These are phyloP conservation scores for Anguilla megastoma DNA, from an alignment of 2,797 vertebrate genomes.

Conservation along the genomic window DNA sequence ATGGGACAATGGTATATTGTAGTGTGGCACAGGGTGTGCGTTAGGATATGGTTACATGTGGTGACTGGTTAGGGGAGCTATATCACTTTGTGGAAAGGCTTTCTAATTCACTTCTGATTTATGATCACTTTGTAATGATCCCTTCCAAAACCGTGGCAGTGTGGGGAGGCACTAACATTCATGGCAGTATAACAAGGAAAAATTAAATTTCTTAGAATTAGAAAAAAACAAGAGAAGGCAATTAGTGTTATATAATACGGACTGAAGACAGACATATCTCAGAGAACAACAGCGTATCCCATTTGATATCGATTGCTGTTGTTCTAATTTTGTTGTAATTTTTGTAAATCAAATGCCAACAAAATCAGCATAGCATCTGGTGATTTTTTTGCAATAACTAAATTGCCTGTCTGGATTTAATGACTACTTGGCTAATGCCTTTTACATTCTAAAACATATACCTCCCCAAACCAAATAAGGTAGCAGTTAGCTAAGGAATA, in stretches of 20 bases:
- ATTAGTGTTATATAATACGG: slow-evolving; percentile 14
- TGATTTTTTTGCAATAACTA: not conserved
- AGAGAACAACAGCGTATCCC: not conserved
- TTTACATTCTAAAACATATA: not conserved
- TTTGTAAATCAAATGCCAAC: not conserved
- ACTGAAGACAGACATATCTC: not conserved
- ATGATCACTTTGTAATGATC: slow-evolving; percentile 33
- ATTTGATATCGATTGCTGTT: slow-evolving; percentile 12
- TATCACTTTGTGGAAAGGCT: not conserved
- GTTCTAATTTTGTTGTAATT: slow-evolving; percentile 17
- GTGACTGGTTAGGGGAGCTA: slow-evolving; percentile 1
- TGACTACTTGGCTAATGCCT: not conserved
- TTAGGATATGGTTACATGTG: slow-evolving; percentile 18
- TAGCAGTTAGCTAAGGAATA: not conserved
- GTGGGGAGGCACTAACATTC: slow-evolving; percentile 14
- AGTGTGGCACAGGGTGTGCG: not conserved
- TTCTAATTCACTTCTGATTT: slow-evolving; percentile 35
- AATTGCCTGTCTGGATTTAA: slow-evolving; percentile 10
- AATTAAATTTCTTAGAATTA: slow-evolving; percentile 1
- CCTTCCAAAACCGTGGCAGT: slow-evolving; percentile 26
- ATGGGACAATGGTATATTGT: not conserved
- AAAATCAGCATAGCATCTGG: slow-evolving; percentile 14
- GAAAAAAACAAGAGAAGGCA: not conserved
- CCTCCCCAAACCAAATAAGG: not conserved
- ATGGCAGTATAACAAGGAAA: slow-evolving; percentile 26